Percentiles rank a stretch among this genome's conserved stretches.
phyloP scores from a whole-genome alignment of 2,888 invertebrate species.

The Tipula lateralis region DNA sequence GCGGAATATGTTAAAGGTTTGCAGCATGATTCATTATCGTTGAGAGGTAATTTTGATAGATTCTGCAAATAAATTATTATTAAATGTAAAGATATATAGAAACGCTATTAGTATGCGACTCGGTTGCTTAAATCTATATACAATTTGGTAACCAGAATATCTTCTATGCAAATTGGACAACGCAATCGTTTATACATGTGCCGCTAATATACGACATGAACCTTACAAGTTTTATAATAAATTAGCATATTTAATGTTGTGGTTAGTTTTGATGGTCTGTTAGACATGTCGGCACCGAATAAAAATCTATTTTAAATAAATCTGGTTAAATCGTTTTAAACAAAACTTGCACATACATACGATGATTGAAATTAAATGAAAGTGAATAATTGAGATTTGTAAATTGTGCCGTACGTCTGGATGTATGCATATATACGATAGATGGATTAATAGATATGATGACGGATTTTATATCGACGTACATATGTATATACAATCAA shows the following conservation, averaged over 20 bases:
- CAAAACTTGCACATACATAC: neutral
- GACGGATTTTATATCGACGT: neutral
- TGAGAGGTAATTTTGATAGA: neutral
- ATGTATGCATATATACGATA: neutral
- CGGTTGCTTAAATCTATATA: neutral
- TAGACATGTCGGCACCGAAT: neutral
- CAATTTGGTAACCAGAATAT: neutral
- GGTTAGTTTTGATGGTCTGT: neutral
- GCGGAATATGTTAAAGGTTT: neutral
- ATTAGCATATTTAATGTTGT: neutral
- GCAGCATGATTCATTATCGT: neutral
- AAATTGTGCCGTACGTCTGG: neutral
- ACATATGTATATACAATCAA: no score
- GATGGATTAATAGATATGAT: neutral
- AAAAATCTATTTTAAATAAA: neutral
- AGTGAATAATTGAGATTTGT: neutral
- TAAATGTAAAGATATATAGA: neutral
- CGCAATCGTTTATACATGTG: neutral
- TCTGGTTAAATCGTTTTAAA: neutral
- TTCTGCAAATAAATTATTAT: neutral
- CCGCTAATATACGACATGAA: neutral
- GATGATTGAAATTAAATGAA: neutral
- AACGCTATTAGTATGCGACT: neutral
- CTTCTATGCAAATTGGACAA: neutral
- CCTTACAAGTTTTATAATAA: neutral